These are phyloP conservation scores for Ceramica pisi DNA, from an alignment of 2,888 invertebrate genomes.

Conservation along the genomic window DNA sequence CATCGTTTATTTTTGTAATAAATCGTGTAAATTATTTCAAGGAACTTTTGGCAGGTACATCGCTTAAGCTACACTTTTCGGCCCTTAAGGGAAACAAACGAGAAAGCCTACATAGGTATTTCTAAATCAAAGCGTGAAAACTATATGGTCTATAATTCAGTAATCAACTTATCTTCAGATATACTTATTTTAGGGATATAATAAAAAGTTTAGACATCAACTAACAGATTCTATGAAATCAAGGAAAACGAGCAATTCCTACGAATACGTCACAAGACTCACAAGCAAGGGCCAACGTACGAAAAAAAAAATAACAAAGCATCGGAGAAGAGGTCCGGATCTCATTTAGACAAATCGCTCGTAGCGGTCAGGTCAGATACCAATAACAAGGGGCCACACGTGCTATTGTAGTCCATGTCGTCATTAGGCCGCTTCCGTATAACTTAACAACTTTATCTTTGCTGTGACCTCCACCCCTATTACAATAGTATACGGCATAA, in stretches of 20 bases:
- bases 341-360: slow-evolving; percentile 91
- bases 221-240: slow-evolving; percentile 53
- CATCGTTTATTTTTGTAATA: slow-evolving; percentile 58
- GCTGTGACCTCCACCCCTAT: slow-evolving; percentile 63
- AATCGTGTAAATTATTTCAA: slow-evolving; percentile 54
- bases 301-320: slow-evolving; percentile 87
- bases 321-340: slow-evolving; percentile 85
- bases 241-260: slow-evolving; percentile 60
- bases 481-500: slow-evolving; percentile 72
- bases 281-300: slow-evolving; percentile 66
- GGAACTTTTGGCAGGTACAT: slow-evolving; percentile 38
- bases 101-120: slow-evolving; percentile 17
- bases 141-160: slow-evolving; percentile 19
- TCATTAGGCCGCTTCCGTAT: slow-evolving; percentile 89
- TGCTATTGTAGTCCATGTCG: slow-evolving; percentile 88
- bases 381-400: slow-evolving; percentile 89
- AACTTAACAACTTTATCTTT: slow-evolving; percentile 71
- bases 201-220: slow-evolving; percentile 48
- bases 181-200: slow-evolving; percentile 22
- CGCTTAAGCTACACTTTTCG: slow-evolving; percentile 21
- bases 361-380: slow-evolving; percentile 90
- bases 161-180: slow-evolving; percentile 19
- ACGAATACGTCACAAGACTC: slow-evolving; percentile 69
- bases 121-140: slow-evolving; percentile 27
- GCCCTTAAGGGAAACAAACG: slow-evolving; percentile 42